Evolutionary conservation across 2,113 vertebrate species (phyloP).

Genomic region (Xenus cinereus): DNA sequence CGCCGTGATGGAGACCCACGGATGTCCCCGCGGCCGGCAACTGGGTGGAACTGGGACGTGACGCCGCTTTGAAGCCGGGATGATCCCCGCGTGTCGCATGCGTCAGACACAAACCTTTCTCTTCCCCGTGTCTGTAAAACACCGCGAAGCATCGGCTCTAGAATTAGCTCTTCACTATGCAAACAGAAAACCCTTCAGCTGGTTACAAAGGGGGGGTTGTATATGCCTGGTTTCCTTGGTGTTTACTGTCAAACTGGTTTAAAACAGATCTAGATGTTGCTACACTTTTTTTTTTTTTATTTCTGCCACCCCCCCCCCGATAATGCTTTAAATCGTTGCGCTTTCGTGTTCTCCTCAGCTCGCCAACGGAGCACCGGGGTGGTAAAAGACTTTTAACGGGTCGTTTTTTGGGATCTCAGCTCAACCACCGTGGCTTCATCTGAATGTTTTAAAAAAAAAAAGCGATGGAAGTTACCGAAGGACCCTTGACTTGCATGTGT

Average conservation of each 20-base stretch:
- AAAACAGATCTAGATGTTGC: neutral
- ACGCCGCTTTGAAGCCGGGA: neutral
- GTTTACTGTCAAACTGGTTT: neutral
- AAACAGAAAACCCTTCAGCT: neutral
- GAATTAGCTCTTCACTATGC: constrained; percentile 37
- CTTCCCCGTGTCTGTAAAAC: neutral
- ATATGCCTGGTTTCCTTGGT: neutral
- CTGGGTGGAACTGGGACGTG: neutral
- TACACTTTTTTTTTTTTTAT: neutral
- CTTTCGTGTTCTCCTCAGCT: constrained; percentile 8
- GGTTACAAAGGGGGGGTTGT: neutral
- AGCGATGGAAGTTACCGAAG: neutral
- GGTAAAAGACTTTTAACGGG: neutral
- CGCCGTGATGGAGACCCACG: rapidly evolving
- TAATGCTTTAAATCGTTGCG: neutral
- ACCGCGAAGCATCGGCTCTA: neutral
- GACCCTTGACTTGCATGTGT: constrained; percentile 6
- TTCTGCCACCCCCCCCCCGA: rapidly evolving
- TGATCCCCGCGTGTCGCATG: neutral
- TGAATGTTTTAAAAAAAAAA: neutral
- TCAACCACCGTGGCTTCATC: neutral
- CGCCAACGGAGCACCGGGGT: neutral
- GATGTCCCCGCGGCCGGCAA: rapidly evolving
- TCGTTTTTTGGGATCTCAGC: neutral
- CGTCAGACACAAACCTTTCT: neutral